Base-by-base conservation (phyloP, 2,797 vertebrate species). In the Scarus forsteni region DNA sequence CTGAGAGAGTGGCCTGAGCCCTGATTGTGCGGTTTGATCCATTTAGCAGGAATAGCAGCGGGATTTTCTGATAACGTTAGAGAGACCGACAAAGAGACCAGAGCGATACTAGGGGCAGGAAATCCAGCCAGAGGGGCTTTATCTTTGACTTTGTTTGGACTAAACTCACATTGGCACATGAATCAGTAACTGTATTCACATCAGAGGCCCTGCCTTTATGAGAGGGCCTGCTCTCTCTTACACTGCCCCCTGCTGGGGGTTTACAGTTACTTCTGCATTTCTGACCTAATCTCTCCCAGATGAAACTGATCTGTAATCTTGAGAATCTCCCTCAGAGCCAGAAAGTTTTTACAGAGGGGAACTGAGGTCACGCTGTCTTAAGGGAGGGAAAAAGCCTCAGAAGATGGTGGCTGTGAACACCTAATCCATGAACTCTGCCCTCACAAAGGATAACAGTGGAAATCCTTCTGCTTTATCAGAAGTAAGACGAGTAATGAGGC, bases 211-310 rank as follows among this genome's bases (percentile, higher is more conserved):
- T 53, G 67, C 68, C 56, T 77, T 53, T 8, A 3, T 67, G 49
- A 44, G 42, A 53, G 52, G 46, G 27, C 52, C 55, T 77, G 38
- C 56, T 79, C 71, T 84, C 81, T 86, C 75, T 75, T 86, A 74
- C 86, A 92, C 83, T 81, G 90, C 91, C 94, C 82, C 85, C 92
- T 65, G 44, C 86, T 93, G 94, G 92, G 71, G 46, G 43, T 44
- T 70, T 45, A 8, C 38, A 39, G 75, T 70, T 75, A 69, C 60
- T 80, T 72, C 64, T 74, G 51, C 49, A 40, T 79, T 75, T 66
- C 43, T 56, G n/a, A 45, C 65, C 19, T 88, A 87, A 90, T 87
- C 12, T 70, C 59, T 88, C 81, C 76, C 88, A 86, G 75, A 86
- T 91, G 85, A 89, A 81, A 79, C 51, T 65, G 64, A 77, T 87